Evolutionary conservation across 2,888 invertebrate genomes (phyloP).

Genomic region (Tanytarsus gracilentus): DNA sequence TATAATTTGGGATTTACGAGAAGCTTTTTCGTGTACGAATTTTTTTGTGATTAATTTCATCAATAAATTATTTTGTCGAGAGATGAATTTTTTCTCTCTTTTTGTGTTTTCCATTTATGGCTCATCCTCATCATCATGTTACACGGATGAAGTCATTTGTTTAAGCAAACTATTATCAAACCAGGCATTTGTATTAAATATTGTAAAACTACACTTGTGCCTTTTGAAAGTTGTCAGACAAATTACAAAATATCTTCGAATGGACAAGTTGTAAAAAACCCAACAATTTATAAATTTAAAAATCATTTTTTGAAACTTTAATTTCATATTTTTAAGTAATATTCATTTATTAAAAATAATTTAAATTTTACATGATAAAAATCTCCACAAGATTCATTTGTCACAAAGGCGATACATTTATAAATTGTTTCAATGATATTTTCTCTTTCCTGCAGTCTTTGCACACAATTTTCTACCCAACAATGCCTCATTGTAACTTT

Average conservation of each 20-base stretch:
- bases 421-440: constrained; percentile 3
- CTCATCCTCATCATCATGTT: background rate
- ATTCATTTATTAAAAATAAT: background rate
- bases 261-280: no score
- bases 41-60: constrained; percentile 13
- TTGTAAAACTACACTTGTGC: no score
- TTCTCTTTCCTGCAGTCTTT: background rate
- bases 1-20: background rate
- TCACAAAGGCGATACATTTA: constrained; percentile 12
- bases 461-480: background rate
- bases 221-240: no score
- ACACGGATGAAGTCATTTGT: background rate
- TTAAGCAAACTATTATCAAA: no score
- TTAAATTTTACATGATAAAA: no score
- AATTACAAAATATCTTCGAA: no score
- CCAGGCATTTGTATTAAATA: no score
- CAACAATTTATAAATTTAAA: no score
- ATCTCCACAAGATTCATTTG: background rate
- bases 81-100: background rate
- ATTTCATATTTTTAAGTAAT: background rate
- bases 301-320: no score
- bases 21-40: background rate
- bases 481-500: background rate
- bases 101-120: background rate
- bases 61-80: constrained; percentile 15